Percentiles rank a stretch among this genome's conserved stretches.
phyloP scores from a whole-genome alignment of 2,113 vertebrate genomes.

The Psilopsiagon aurifrons region DNA sequence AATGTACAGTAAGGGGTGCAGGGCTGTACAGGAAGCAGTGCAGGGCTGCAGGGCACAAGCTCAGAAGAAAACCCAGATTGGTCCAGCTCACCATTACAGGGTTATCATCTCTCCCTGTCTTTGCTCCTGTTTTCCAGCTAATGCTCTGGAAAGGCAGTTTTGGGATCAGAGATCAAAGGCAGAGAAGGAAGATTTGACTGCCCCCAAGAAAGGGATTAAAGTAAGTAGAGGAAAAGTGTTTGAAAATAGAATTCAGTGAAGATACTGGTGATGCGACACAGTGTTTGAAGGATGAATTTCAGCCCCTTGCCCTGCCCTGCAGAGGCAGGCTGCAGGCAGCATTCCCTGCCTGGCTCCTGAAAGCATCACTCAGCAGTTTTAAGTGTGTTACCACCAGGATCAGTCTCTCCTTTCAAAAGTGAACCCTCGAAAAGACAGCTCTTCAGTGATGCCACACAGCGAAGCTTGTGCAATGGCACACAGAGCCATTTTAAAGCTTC shows the following conservation, averaged over 20 bases:
- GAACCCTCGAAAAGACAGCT: neutral
- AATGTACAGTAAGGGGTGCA: neutral
- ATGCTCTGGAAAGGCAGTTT: neutral
- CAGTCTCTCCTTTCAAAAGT: neutral
- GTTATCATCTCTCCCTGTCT: neutral
- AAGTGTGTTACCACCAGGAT: neutral
- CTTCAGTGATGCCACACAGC: neutral
- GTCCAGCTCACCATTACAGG: accelerated
- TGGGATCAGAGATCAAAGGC: constrained; percentile 3
- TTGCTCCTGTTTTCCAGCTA: neutral
- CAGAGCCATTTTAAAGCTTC: neutral
- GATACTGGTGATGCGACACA: neutral
- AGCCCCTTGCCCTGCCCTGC: neutral
- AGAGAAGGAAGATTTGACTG: neutral
- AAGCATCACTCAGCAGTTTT: neutral
- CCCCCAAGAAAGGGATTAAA: neutral
- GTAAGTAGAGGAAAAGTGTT: neutral
- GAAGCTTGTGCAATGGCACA: neutral
- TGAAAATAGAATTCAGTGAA: neutral
- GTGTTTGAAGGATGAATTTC: neutral
- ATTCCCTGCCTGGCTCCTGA: neutral
- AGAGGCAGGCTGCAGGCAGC: neutral
- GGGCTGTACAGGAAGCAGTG: neutral
- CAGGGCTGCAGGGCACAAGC: neutral
- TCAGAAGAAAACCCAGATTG: neutral